Conservation (phyloP, 2,797 vertebrate species). For the Syngnathus rostellatus region DNA sequence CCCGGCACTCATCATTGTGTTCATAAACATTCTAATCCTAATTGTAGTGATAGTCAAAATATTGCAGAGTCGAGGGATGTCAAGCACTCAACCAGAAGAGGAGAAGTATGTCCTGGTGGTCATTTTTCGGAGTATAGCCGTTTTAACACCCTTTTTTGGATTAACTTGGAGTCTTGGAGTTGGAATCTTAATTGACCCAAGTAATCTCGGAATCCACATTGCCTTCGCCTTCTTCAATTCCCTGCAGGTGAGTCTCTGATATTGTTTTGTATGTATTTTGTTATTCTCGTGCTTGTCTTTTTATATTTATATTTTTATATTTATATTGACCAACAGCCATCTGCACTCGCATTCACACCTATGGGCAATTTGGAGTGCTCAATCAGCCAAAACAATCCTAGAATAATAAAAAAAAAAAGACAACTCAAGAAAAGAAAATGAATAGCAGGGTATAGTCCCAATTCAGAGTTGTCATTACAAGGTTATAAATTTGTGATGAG, state of each 20-base stretch:
- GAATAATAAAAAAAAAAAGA: no score
- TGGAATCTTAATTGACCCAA: conserved; percentile 27
- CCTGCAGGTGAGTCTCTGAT: conserved; percentile 55
- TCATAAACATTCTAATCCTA: conserved; percentile 74
- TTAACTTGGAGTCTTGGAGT: conserved; percentile 88
- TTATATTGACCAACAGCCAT: no score
- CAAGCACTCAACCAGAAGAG: conserved; percentile 55
- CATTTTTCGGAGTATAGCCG: conserved; percentile 73
- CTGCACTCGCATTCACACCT: no score
- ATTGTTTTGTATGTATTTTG: neutral
- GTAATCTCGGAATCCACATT: conserved; percentile 29
- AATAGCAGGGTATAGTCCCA: no score
- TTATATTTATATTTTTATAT: neutral
- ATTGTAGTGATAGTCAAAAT: conserved; percentile 79
- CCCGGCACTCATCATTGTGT: conserved; percentile 78
- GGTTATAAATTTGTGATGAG: no score
- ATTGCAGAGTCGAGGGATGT: conserved; percentile 64
- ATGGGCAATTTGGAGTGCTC: no score
- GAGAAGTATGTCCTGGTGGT: conserved; percentile 71
- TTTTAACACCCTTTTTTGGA: conserved; percentile 84
- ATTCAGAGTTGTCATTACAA: no score
- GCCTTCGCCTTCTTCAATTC: conserved; percentile 66
- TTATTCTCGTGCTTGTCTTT: neutral
- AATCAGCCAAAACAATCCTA: no score
- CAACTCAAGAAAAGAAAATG: neutral